Base-by-base conservation (phyloP, 2,113 vertebrate species). In the Colius striatus region DNA sequence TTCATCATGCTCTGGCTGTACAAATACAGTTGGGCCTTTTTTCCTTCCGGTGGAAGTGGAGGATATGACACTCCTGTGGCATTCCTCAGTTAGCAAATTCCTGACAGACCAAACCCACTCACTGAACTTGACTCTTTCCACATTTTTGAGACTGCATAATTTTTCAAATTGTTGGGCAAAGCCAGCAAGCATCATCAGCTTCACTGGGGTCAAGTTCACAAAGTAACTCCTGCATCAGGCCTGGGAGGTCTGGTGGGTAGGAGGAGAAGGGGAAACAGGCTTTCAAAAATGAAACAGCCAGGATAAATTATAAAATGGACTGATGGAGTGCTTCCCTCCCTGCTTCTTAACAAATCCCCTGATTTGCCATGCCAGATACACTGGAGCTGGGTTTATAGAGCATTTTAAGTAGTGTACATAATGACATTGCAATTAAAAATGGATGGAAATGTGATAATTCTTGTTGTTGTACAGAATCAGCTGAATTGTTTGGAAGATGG, bases 401-500 rank as follows among this genome's bases (percentile, higher is more conserved):
- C 53, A 32, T 90, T 83, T 92, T 79, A 51, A 85, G 67, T 29
- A 91, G 51, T 13, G 16, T 50, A 41, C 36, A 41, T 47, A 77
- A 89, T 34, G 41, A 38, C 16, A 11, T 13, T 77, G 83, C 72
- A 88, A 47, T 83, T 79, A 41, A 82, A 91, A 47, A 17, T 58
- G 68, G 47, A n/a, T 51, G 47, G 71, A 41, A 84, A 17, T 1
- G 0, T 66, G 63, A 2, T 77, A 67, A 77, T 94, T 92, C 88
- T 43, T 84, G 55, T 82, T 84, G 51, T 34, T 76, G 47, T 63
- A 15, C 43, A 61, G 90, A 90, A 90, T 92, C 83, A 90, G 72
- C 55, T 80, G 94, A 70, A 88, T 92, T 96, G 85, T 96, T 61
- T 83, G 60, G 75, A 71, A 93, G 88, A 77, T 47, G 48, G n/a